Conservation (phyloP, 2,888 invertebrate genomes). For the Acronicta psi region DNA sequence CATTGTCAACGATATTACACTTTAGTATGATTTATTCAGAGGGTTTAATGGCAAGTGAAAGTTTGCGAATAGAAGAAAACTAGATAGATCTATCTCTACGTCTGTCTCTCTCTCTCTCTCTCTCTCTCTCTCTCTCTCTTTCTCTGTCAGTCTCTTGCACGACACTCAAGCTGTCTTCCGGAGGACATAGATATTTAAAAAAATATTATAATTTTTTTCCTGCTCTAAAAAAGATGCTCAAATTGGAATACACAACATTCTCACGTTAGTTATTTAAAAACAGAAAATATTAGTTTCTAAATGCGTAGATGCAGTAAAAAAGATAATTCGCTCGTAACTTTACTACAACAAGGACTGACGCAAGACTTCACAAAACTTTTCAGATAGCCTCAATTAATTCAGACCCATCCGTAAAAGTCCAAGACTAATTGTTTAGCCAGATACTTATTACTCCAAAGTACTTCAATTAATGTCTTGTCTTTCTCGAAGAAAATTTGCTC, state of each 20-base stretch:
- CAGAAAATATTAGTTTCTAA: too few relatives aligned
- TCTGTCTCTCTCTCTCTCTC: too few relatives aligned
- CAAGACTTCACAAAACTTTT: conserved; percentile 12
- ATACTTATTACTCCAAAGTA: conserved; percentile 40
- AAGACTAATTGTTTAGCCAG: conserved; percentile 32
- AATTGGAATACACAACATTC: too few relatives aligned
- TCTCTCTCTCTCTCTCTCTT: too few relatives aligned
- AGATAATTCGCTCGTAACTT: too few relatives aligned
- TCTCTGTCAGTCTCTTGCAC: too few relatives aligned
- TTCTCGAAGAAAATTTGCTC: conserved; percentile 38
- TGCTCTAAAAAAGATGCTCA: too few relatives aligned
- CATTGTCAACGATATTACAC: conserved; percentile 66
- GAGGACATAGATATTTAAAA: too few relatives aligned
- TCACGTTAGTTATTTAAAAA: too few relatives aligned
- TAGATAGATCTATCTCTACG: background rate
- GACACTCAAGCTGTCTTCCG: too few relatives aligned
- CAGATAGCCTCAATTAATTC: conserved; percentile 37
- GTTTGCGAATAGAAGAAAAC: conserved; percentile 28
- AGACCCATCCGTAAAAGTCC: conserved; percentile 29
- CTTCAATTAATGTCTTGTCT: conserved; percentile 37
- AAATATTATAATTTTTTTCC: too few relatives aligned
- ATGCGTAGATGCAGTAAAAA: too few relatives aligned
- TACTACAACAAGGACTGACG: conserved; percentile 5
- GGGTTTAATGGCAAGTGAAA: conserved; percentile 40
- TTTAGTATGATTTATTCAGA: conserved; percentile 55